A percentile compares a stretch with the other conserved stretches of the same genome.
These are phyloP conservation scores for Grammomys dolichurus DNA, from an alignment of 2,113 vertebrate genomes.

Conservation along the genomic window DNA sequence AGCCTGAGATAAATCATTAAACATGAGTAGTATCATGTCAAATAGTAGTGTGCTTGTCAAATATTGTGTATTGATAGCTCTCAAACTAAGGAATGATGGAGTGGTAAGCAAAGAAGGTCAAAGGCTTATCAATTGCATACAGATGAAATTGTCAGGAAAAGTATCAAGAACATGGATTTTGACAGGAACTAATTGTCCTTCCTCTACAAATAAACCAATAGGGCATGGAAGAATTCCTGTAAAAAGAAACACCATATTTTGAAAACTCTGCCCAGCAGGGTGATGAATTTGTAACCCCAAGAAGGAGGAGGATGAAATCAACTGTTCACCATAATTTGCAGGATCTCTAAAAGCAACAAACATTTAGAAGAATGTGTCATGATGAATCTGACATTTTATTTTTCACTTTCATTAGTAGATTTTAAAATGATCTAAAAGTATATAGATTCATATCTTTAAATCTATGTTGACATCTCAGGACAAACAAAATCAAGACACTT, in stretches of 20 bases:
- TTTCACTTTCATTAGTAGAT: constrained; percentile 1
- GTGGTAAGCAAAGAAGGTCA: not conserved
- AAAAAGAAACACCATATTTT: not conserved
- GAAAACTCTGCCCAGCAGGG: too few relatives aligned
- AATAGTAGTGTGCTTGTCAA: not conserved
- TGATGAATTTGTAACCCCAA: not conserved
- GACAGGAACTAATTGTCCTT: not conserved
- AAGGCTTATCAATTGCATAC: not conserved
- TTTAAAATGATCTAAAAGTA: not conserved
- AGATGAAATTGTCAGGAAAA: not conserved
- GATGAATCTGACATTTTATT: not conserved
- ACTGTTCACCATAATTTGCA: not conserved
- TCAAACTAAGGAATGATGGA: not conserved
- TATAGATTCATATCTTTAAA: not conserved
- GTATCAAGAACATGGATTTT: not conserved
- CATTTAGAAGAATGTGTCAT: not conserved
- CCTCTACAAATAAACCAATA: not conserved
- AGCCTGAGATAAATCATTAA: not conserved
- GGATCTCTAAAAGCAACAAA: not conserved
- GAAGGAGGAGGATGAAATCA: not conserved
- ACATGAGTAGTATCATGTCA: not conserved
- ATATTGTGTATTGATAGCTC: not conserved
- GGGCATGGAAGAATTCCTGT: not conserved
- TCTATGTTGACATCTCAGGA: not conserved
- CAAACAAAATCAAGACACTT: not conserved